Percentiles rank a stretch among this genome's conserved stretches.
Conservation (phyloP, 1,140 invertebrate species). For the Atta texana region DNA sequence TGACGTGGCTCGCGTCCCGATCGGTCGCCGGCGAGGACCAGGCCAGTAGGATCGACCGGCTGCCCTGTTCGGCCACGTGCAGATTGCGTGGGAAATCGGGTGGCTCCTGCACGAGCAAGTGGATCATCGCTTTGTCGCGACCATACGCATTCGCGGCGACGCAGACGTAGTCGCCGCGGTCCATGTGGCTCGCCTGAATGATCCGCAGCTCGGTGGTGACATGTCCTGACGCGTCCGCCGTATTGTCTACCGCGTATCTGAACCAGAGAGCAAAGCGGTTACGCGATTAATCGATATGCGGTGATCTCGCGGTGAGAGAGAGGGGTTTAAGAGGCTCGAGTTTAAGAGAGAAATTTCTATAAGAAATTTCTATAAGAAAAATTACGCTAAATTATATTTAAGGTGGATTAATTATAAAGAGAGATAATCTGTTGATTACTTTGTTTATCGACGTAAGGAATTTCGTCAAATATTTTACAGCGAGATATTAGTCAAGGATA, state of each 20-base stretch:
- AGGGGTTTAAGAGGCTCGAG: not conserved
- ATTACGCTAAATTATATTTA: not conserved
- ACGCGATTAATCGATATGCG: constrained; percentile 30
- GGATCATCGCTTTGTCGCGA: constrained; percentile 89
- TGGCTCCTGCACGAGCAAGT: constrained; percentile 90
- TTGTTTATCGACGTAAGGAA: not conserved
- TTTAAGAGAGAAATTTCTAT: not conserved
- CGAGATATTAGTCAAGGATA: not conserved
- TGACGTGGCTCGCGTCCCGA: constrained; percentile 84
- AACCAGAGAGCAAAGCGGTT: constrained; percentile 5
- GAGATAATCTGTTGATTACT: not conserved
- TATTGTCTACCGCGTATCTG: constrained; percentile 87
- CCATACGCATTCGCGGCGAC: constrained; percentile 90
- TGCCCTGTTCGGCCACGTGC: constrained; percentile 87
- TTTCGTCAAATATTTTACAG: not conserved
- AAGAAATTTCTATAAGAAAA: constrained; percentile 4
- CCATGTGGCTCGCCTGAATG: constrained; percentile 87
- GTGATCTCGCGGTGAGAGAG: not conserved
- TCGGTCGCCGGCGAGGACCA: constrained; percentile 87
- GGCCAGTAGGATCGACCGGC: constrained; percentile 87
- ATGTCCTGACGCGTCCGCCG: constrained; percentile 83
- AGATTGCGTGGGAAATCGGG: constrained; percentile 89
- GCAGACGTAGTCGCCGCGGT: constrained; percentile 91
- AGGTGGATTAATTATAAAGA: not conserved
- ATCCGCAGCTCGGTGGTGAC: constrained; percentile 88